These are phyloP conservation scores for Sebastes trivittatus DNA, from an alignment of 2,797 vertebrate genomes.

Conservation along the genomic window DNA sequence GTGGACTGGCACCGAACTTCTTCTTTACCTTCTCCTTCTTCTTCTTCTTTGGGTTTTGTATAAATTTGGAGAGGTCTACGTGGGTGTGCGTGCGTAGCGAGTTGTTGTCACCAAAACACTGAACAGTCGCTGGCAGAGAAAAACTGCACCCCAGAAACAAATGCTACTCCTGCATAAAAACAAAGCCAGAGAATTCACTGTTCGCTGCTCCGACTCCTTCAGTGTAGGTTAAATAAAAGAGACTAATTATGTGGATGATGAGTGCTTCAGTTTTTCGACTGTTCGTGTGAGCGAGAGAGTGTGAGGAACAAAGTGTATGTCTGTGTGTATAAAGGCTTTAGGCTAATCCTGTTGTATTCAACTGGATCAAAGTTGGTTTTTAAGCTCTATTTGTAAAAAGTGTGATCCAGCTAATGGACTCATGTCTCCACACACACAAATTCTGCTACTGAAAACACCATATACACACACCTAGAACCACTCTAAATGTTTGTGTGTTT, in stretches of 20 bases:
- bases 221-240: conserved; percentile 38
- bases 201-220: conserved; percentile 2
- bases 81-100: neutral
- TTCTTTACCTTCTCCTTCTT: neutral
- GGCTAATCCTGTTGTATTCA: conserved; percentile 67
- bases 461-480: neutral
- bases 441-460: neutral
- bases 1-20: neutral
- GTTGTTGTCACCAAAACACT: neutral
- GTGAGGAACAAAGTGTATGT: conserved; percentile 52
- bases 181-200: neutral
- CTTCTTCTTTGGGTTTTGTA: neutral
- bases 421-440: conserved; percentile 25
- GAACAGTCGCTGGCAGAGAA: neutral
- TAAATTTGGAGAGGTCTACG: no score
- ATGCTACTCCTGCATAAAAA: neutral
- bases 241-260: conserved; percentile 45
- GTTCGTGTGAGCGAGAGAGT: conserved; percentile 9
- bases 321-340: conserved; percentile 62
- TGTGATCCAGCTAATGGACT: conserved; percentile 48
- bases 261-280: conserved; percentile 13
- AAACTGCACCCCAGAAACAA: neutral
- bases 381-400: conserved; percentile 59
- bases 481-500: neutral
- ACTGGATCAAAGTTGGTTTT: conserved; percentile 67